Conservation (phyloP, 2,797 vertebrate genomes). For the Hylomyscus alleni region DNA sequence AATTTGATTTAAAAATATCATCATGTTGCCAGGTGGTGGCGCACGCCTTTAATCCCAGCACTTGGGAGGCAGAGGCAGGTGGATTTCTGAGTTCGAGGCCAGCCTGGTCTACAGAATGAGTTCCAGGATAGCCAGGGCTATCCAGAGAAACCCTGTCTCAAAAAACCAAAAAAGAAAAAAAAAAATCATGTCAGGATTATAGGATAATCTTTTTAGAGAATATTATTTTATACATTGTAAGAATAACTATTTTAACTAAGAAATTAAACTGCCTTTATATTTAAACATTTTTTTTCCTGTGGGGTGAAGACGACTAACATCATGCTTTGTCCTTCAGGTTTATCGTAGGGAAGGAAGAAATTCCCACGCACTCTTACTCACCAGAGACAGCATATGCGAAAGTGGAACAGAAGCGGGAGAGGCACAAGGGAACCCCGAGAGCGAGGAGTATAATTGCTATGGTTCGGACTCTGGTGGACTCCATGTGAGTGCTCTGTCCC, state of each 20-base stretch:
- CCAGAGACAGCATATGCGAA: constrained; percentile 89
- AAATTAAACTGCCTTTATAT: constrained; percentile 9
- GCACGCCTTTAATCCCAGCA: no score
- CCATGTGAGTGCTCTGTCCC: constrained; percentile 92
- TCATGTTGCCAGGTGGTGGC: no score
- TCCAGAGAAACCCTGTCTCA: no score
- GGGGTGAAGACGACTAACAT: neutral
- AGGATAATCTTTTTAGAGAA: constrained; percentile 15
- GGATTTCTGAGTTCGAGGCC: no score
- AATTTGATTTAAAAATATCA: constrained; percentile 52
- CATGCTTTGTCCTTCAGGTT: constrained; percentile 90
- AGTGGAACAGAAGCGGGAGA: constrained; percentile 86
- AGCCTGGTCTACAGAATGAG: no score
- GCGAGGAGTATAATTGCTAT: constrained; percentile 89
- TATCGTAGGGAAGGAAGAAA: constrained; percentile 98
- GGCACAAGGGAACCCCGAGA: constrained; percentile 80
- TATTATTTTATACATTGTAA: constrained; percentile 48
- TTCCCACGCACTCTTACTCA: constrained; percentile 92
- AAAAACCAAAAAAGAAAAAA: no score
- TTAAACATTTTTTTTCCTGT: constrained; percentile 19
- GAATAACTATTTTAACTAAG: constrained; percentile 64
- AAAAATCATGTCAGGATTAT: neutral
- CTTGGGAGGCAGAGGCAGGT: no score
- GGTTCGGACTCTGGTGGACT: constrained; percentile 93
- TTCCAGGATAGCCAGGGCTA: no score